Evolutionary conservation across 1,140 invertebrate species (phyloP), one percentile per base, ranked within the genome.

Genomic region (Manduca sexta): DNA sequence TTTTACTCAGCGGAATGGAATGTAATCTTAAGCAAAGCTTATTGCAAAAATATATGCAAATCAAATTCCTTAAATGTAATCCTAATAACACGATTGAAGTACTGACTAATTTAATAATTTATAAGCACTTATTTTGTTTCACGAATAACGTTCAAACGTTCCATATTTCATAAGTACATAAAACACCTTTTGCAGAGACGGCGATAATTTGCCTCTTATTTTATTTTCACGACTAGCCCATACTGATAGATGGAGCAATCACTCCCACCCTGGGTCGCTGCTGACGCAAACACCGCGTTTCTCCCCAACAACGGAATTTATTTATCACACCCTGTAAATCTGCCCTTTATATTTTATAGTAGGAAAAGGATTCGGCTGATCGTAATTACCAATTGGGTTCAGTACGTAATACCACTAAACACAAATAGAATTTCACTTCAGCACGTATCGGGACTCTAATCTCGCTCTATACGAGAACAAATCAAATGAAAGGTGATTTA

Each of bases 231-330:
- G 60, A 60, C 63, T 55, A 50, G 61, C 39, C 35, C 55, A 54
- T 45, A 46, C 49, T 74, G 74, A 82, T 75, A 68, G 70, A 83
- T 83, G 76, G 69, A 74, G 74, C 70, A 82, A 79, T 82, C 73
- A 74, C 60, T 51, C 63, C 55, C 60, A 61, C 66, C 74, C 69
- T 69, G 64, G 68, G 61, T 41, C 63, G 42, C 47, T 69, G 75
- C 78, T 82, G 78, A 82, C 78, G 60, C 60, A 59, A 61, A 69
- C 58, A 60, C 53, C 55, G 70, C 62, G 61, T 49, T 62, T 68
- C 45, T 40, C 45, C 73, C 70, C 67, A 62, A 60, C 51, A 65
- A 58, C 60, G 62, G 60, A 73, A 75, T 77, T 77, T 82, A 82
- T 82, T 65, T 69, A 73, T 76, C 61, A 74, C 66, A 69, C 57